Evolutionary conservation across 1,140 invertebrate genomes (phyloP).

Genomic region (Cephus cinctus): DNA sequence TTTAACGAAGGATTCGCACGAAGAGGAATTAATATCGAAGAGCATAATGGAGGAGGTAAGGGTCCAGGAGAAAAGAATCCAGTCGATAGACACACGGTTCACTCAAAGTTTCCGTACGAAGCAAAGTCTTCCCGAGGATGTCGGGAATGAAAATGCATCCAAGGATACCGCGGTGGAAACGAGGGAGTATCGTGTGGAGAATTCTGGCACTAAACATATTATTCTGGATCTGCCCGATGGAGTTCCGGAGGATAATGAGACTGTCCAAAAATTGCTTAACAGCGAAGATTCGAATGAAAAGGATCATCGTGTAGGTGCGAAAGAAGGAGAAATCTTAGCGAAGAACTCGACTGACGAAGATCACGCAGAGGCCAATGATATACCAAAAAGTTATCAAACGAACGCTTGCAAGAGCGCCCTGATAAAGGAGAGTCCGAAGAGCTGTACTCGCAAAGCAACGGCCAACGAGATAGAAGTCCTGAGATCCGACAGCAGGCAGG

Average conservation of each 20-base stretch:
- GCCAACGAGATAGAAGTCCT: constrained; percentile 25
- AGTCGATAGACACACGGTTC: too few species aligned
- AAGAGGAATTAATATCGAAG: too few species aligned
- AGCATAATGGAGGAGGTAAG: too few species aligned
- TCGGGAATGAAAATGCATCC: too few species aligned
- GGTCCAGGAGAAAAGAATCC: too few species aligned
- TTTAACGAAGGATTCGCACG: not conserved
- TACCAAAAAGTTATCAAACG: not conserved
- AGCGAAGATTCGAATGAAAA: too few species aligned
- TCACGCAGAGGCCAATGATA: not conserved
- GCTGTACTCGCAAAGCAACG: constrained; percentile 2
- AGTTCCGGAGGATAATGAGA: too few species aligned
- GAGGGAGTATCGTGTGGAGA: constrained; percentile 2
- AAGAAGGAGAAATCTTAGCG: not conserved
- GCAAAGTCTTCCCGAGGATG: too few species aligned
- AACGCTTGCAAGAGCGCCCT: constrained; percentile 14
- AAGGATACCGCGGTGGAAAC: not conserved
- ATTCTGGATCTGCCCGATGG: too few species aligned
- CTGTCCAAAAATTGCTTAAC: too few species aligned
- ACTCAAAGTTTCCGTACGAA: too few species aligned
- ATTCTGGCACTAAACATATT: too few species aligned
- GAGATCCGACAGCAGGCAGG: constrained; percentile 21
- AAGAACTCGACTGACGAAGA: not conserved
- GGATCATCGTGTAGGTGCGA: not conserved
- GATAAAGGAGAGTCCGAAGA: constrained; percentile 21